phyloP scores from a whole-genome alignment of 2,888 invertebrate genomes.

The Pediacus dermestoides region DNA sequence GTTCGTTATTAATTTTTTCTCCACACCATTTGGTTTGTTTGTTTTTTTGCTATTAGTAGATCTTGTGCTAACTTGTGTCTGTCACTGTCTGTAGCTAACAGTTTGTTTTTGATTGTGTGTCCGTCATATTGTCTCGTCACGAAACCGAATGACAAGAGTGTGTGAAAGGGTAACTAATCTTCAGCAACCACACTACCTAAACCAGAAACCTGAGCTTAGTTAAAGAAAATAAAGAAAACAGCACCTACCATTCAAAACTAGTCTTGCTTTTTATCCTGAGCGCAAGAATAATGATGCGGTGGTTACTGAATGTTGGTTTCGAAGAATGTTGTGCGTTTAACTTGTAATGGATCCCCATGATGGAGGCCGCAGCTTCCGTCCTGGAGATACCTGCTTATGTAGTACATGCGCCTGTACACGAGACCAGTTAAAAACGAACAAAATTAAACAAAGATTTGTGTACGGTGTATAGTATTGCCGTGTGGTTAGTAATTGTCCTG shows the following conservation, averaged over 20 bases:
- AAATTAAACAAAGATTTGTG: slow-evolving; percentile 11
- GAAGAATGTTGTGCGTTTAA: slow-evolving; percentile 32
- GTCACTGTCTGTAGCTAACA: slow-evolving; percentile 52
- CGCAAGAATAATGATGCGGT: slow-evolving; percentile 1
- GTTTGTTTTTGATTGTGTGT: slow-evolving; percentile 43
- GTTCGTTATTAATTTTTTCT: slow-evolving; percentile 9
- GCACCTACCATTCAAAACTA: too few relatives aligned
- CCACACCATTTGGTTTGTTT: slow-evolving; percentile 31
- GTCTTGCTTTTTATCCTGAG: too few relatives aligned
- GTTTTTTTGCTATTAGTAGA: slow-evolving; percentile 42
- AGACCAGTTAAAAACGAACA: slow-evolving; percentile 2
- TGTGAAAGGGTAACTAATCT: too few relatives aligned
- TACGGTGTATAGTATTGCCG: slow-evolving; percentile 42
- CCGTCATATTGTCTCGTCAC: slow-evolving; percentile 48
- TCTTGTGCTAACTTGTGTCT: slow-evolving; percentile 51
- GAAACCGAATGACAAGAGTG: slow-evolving; percentile 31
- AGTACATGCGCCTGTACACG: slow-evolving; percentile 36
- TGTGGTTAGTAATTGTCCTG: slow-evolving; percentile 54
- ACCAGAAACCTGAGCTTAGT: too few relatives aligned
- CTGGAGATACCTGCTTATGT: slow-evolving; percentile 37
- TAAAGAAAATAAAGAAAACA: too few relatives aligned
- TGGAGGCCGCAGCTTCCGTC: slow-evolving; percentile 17
- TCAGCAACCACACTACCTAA: too few relatives aligned
- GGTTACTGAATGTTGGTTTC: not conserved
- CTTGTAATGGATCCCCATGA: slow-evolving; percentile 29